A percentile compares a stretch with the other conserved stretches of the same genome.
Conservation (phyloP, 2,113 vertebrate species). For the Acinonyx jubatus region DNA sequence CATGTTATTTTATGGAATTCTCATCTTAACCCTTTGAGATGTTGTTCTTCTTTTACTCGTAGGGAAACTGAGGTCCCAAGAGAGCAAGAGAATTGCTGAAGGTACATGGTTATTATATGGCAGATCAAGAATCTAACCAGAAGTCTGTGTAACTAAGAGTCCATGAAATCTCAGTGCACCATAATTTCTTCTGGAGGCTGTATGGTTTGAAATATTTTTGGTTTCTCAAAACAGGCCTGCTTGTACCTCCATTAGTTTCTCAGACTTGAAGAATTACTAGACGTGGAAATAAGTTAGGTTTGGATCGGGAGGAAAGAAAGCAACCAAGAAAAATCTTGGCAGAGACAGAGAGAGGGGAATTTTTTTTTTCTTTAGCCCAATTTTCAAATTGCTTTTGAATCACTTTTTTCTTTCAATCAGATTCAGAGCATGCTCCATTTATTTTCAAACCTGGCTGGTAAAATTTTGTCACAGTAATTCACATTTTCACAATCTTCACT, state of each 20-base stretch:
- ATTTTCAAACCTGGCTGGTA: slow-evolving; percentile 42
- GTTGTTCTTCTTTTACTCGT: background rate
- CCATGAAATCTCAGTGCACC: background rate
- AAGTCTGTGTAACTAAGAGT: background rate
- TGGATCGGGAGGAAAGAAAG: background rate
- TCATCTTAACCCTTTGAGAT: background rate
- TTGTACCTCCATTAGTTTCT: background rate
- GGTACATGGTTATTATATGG: background rate
- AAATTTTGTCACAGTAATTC: slow-evolving; percentile 28
- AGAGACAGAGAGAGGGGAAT: background rate
- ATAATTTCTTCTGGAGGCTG: background rate
- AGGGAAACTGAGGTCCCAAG: background rate
- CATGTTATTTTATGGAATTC: background rate
- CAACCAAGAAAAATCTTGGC: background rate
- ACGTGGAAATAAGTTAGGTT: background rate
- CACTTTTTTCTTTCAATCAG: background rate
- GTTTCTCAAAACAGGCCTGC: background rate
- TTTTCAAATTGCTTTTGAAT: slow-evolving; percentile 53
- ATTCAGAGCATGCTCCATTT: slow-evolving; percentile 64
- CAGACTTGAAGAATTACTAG: slow-evolving; percentile 12
- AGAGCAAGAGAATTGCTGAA: background rate
- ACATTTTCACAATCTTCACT: background rate
- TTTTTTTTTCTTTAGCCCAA: background rate
- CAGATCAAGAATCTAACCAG: background rate
- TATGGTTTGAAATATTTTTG: background rate